phyloP scores from a whole-genome alignment of 2,113 vertebrate genomes.

The Eubucco bourcierii region DNA sequence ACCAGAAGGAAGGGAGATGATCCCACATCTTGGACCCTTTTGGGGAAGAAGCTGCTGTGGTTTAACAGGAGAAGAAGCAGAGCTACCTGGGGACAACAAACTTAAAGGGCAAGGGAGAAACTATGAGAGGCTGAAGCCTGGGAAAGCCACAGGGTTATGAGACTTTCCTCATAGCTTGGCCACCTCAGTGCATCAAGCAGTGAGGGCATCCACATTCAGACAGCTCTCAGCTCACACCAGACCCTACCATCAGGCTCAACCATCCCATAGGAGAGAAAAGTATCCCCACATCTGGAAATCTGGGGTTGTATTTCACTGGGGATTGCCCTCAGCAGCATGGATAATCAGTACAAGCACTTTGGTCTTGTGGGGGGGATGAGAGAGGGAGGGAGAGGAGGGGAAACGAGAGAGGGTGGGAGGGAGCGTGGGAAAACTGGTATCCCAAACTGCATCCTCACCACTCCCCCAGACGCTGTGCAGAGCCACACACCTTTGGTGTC shows the following conservation, averaged over 20 bases:
- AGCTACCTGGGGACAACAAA: neutral
- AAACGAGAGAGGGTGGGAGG: neutral
- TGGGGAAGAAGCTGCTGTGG: neutral
- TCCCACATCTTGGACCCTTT: neutral
- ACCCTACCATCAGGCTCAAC: neutral
- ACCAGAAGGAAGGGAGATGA: neutral
- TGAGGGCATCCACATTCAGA: neutral
- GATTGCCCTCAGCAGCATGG: neutral
- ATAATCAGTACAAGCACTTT: neutral
- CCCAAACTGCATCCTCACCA: neutral
- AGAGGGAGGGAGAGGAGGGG: neutral
- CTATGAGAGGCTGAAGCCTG: neutral
- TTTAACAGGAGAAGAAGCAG: neutral
- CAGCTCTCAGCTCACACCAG: accelerated
- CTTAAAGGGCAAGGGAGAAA: neutral
- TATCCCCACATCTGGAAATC: neutral
- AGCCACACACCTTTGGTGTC: neutral
- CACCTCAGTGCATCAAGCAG: neutral
- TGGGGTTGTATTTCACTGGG: neutral
- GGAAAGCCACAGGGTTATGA: neutral
- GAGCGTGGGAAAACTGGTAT: neutral
- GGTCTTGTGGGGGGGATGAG: accelerated
- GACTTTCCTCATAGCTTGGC: neutral
- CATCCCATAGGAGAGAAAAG: neutral
- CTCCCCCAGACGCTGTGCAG: accelerated